phyloP scores from a whole-genome alignment of 2,888 invertebrate species.

The Campoplex nolae region DNA sequence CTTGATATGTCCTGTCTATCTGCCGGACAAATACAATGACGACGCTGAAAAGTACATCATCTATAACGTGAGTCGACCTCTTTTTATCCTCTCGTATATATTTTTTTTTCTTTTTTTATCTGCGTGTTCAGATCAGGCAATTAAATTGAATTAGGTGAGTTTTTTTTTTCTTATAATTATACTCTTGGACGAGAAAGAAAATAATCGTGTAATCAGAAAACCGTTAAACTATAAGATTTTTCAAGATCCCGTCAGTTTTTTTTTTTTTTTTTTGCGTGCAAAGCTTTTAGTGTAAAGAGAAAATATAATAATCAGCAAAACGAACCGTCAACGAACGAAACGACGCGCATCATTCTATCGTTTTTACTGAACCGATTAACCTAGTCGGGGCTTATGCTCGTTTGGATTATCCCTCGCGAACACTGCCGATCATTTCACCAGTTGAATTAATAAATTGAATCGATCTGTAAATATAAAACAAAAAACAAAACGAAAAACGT shows the following conservation, averaged over 20 bases:
- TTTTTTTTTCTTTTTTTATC: not conserved
- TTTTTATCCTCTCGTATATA: not conserved
- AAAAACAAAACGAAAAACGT: not conserved
- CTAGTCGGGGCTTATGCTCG: not conserved
- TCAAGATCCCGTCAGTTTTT: too few relatives aligned
- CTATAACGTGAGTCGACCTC: slow-evolving; percentile 90
- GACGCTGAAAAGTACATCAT: slow-evolving; percentile 98
- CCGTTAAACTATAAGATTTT: too few relatives aligned
- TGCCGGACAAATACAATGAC: slow-evolving; percentile 93
- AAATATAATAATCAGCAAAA: not conserved
- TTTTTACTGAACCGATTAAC: too few relatives aligned
- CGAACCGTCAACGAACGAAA: not conserved
- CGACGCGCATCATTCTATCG: too few relatives aligned
- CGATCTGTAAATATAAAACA: not conserved
- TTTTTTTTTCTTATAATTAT: not conserved
- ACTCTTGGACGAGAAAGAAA: not conserved
- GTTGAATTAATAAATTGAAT: not conserved
- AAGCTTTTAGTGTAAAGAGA: not conserved
- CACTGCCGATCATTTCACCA: too few relatives aligned
- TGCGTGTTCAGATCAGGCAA: not conserved
- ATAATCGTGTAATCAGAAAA: not conserved
- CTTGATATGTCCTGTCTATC: slow-evolving; percentile 97
- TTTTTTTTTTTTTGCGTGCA: too few relatives aligned
- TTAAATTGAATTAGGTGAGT: not conserved
- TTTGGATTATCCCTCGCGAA: not conserved